Percentiles rank a stretch among this genome's conserved stretches.
Evolutionary conservation across 2,888 invertebrate species (phyloP).

Genomic region (Tetanocera ferruginea): DNA sequence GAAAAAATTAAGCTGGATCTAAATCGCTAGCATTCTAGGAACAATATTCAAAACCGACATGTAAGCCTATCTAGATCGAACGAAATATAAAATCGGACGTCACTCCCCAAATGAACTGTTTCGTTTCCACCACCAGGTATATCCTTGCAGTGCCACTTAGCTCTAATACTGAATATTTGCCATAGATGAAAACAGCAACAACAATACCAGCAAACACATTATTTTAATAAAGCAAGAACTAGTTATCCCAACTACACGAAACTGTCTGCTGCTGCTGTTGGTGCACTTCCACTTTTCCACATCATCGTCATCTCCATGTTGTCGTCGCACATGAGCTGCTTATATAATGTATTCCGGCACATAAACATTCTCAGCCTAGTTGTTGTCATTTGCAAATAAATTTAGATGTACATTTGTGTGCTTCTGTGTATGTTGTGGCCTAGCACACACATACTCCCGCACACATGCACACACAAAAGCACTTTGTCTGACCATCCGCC

Average conservation of each 20-base stretch:
- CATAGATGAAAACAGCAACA: slow-evolving; percentile 5
- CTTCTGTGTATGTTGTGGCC: slow-evolving; percentile 22
- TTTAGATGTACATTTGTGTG: slow-evolving; percentile 21
- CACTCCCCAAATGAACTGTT: too few relatives aligned
- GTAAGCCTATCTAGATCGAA: too few relatives aligned
- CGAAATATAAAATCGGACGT: too few relatives aligned
- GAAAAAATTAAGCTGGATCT: too few relatives aligned
- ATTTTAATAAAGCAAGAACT: slow-evolving; percentile 26
- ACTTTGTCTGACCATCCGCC: neutral
- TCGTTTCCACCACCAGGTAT: neutral
- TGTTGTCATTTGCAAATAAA: slow-evolving; percentile 31
- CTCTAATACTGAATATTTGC: neutral
- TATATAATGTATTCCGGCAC: slow-evolving; percentile 27
- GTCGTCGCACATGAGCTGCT: slow-evolving; percentile 2
- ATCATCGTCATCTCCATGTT: slow-evolving; percentile 9
- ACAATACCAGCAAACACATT: slow-evolving; percentile 22
- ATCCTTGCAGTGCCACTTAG: neutral
- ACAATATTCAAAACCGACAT: too few relatives aligned
- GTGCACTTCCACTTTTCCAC: neutral
- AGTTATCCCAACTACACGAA: neutral
- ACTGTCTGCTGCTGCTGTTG: neutral
- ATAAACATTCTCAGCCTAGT: slow-evolving; percentile 19
- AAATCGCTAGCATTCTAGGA: too few relatives aligned
- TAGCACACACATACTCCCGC: neutral
- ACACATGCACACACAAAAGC: slow-evolving; percentile 46